Base-by-base conservation (phyloP, 2,113 vertebrate species). In the Odontophorus gujanensis region DNA sequence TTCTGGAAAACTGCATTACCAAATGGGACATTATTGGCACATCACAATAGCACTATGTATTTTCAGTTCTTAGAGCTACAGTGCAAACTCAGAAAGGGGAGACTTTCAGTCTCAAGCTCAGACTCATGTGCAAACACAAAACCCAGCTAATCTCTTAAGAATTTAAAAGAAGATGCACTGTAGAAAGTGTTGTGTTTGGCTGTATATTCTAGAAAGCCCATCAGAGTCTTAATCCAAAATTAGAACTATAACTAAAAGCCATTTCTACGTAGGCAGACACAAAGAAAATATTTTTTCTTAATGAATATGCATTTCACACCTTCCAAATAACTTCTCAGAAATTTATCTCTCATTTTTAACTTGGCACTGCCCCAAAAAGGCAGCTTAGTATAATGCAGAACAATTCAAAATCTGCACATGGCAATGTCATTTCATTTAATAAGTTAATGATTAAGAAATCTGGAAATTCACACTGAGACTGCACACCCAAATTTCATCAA, bases 371-470 rank as follows among this genome's bases (percentile, higher is more conserved):
- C 66, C 34, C 68, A 65, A 62, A 88, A 85, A 90, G 40, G n/a
- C 81, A 93, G 48, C 38, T 24, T 13, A 34, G 38, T 63, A 61
- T 50, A 65, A 18, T 72, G 68, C 66, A 77, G n/a, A 81, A 72
- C 72, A 81, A 48, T 71, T 71, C 5, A 55, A 66, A 51, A 91
- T 72, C 68, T 81, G 13, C 68, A 81, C 65, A 58, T 40, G 38
- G 45, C 43, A 85, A 63, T 65, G 40, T 57, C 50, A 63, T 81
- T 84, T 67, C 6, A 0, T 94, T 78, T 90, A 81, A 61, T 13
- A 4, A 94, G 36, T 43, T 83, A 24, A 53, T 7, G 24, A 91
- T 86, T 91, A 91, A 88, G 73, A 91, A 85, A 81, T 74, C 26
- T 65, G 51, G 59, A 72, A 73, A 42, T 42, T 89, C 77, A 67